Conservation (phyloP, 2,888 invertebrate genomes). For the Pandemis cinnamomeana region DNA sequence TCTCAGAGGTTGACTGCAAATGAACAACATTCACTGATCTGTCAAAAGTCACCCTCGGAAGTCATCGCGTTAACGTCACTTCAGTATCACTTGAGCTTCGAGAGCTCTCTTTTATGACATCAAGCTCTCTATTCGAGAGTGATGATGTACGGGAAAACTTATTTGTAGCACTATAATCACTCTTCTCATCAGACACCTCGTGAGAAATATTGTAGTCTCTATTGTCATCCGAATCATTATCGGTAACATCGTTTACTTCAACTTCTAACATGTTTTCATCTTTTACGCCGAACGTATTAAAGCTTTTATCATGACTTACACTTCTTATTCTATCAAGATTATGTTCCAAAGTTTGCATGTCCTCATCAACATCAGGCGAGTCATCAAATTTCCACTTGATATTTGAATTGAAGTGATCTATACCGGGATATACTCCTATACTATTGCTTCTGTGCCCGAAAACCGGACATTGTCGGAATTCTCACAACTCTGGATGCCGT, state of each 20-base stretch:
- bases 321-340: conserved; percentile 81
- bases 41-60: conserved; percentile 79
- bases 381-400: conserved; percentile 82
- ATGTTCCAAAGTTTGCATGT: conserved; percentile 75
- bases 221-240: conserved; percentile 71
- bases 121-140: conserved; percentile 79
- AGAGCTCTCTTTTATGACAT: conserved; percentile 82
- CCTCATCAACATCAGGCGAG: conserved; percentile 66
- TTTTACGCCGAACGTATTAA: conserved; percentile 67
- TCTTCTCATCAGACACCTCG: conserved; percentile 74
- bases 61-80: conserved; percentile 82
- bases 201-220: conserved; percentile 70
- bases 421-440: conserved; percentile 77
- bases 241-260: conserved; percentile 72
- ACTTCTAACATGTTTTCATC: conserved; percentile 78
- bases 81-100: conserved; percentile 83
- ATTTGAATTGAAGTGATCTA: conserved; percentile 80
- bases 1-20: conserved; percentile 67
- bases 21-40: conserved; percentile 75
- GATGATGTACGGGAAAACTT: conserved; percentile 81
- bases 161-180: conserved; percentile 71
- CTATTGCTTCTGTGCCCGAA: conserved; percentile 84
- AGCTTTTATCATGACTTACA: conserved; percentile 76
- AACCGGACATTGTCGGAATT: conserved; percentile 80
- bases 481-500: conserved; percentile 83